Evolutionary conservation across 1,140 invertebrate genomes (phyloP).

Genomic region (Brachionus koreanus): DNA sequence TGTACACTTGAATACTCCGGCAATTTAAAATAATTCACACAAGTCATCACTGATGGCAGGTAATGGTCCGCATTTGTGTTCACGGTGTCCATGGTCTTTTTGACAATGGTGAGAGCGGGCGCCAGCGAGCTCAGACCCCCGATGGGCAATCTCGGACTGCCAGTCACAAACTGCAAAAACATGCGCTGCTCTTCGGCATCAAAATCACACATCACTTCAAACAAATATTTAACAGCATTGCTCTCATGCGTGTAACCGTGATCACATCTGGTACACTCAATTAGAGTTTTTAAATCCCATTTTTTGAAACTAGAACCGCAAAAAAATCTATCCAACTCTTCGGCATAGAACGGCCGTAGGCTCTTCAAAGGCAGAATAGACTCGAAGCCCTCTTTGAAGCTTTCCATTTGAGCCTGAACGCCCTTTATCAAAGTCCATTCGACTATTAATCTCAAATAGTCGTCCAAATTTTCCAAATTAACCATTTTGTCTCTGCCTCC

Average conservation of each 20-base stretch:
- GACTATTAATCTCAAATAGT: slow-evolving; percentile 78
- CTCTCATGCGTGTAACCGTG: slow-evolving; percentile 94
- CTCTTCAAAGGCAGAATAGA: slow-evolving; percentile 83
- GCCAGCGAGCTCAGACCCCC: slow-evolving; percentile 93
- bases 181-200: slow-evolving; percentile 81
- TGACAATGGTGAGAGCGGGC: slow-evolving; percentile 90
- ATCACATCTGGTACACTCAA: slow-evolving; percentile 88
- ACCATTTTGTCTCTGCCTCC: slow-evolving; percentile 83
- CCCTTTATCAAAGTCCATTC: slow-evolving; percentile 90
- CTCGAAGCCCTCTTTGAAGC: slow-evolving; percentile 93
- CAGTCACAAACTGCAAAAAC: slow-evolving; percentile 96
- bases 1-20: slow-evolving; percentile 89
- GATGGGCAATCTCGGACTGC: slow-evolving; percentile 90
- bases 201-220: slow-evolving; percentile 85
- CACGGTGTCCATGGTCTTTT: slow-evolving; percentile 83
- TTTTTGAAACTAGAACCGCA: slow-evolving; percentile 70
- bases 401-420: slow-evolving; percentile 89
- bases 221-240: slow-evolving; percentile 83
- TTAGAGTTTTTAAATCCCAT: slow-evolving; percentile 84
- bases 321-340: slow-evolving; percentile 93
- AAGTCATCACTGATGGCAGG: slow-evolving; percentile 98
- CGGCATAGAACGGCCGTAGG: slow-evolving; percentile 86
- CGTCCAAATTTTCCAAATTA: slow-evolving; percentile 85
- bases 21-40: slow-evolving; percentile 97
- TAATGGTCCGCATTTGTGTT: slow-evolving; percentile 76